Conservation (phyloP, 2,888 invertebrate species). For the Pyrrhia umbra region DNA sequence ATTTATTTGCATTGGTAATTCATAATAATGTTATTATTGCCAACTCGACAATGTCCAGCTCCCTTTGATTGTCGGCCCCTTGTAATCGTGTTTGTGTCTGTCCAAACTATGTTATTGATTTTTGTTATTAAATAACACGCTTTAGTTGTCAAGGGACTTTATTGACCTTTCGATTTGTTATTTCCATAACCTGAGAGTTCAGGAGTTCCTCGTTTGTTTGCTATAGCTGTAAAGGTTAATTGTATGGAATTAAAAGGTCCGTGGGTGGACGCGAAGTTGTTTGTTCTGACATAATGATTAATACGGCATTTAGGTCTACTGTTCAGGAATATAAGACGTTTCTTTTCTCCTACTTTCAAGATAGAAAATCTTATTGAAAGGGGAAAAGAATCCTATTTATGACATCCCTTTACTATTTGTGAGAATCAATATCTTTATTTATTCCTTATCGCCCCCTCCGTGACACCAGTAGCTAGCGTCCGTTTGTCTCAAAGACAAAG, state of each 20-base stretch:
- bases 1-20: slow-evolving; percentile 88
- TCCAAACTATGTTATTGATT: slow-evolving; percentile 74
- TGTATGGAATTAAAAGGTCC: slow-evolving; percentile 28
- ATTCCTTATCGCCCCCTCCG: slow-evolving; percentile 63
- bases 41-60: slow-evolving; percentile 70
- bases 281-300: slow-evolving; percentile 10
- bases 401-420: slow-evolving; percentile 51
- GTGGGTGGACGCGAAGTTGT: slow-evolving; percentile 12
- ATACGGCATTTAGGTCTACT: not conserved
- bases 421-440: slow-evolving; percentile 63
- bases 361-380: slow-evolving; percentile 14
- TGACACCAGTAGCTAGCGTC: slow-evolving; percentile 70
- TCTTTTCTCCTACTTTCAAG: slow-evolving; percentile 6
- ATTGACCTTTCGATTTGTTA: slow-evolving; percentile 60
- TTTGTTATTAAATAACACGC: slow-evolving; percentile 73
- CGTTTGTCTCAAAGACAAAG: slow-evolving; percentile 84
- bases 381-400: slow-evolving; percentile 47
- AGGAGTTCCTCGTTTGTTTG: slow-evolving; percentile 45
- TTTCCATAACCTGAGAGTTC: slow-evolving; percentile 33
- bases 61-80: slow-evolving; percentile 81
- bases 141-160: slow-evolving; percentile 55
- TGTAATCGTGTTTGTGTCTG: slow-evolving; percentile 75
- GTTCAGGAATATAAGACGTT: not conserved
- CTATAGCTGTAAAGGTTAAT: slow-evolving; percentile 49
- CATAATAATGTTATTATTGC: slow-evolving; percentile 82